A percentile compares a stretch with the other conserved stretches of the same genome.
These are phyloP conservation scores for Drosophila bifasciata DNA, from an alignment of 1,140 invertebrate species.

Conservation along the genomic window DNA sequence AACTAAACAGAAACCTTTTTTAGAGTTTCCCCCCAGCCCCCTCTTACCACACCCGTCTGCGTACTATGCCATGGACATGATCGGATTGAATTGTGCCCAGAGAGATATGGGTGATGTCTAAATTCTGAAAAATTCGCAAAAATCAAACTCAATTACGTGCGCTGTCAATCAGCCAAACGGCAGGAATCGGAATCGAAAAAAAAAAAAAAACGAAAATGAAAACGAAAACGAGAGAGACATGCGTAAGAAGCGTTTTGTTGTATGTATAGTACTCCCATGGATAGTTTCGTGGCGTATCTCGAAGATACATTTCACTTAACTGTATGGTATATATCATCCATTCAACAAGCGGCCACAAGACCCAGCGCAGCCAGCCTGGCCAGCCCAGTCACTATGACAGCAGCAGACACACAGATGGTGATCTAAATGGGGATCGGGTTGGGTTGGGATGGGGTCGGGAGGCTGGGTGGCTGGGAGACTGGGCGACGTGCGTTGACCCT, in stretches of 20 bases:
- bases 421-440: constrained; percentile 36
- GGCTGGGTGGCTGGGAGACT: constrained; percentile 11
- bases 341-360: constrained; percentile 41
- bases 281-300: constrained; percentile 41
- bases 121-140: constrained; percentile 76
- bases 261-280: no score
- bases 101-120: constrained; percentile 67
- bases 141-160: constrained; percentile 78
- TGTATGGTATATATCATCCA: constrained; percentile 75
- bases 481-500: constrained; percentile 70
- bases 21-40: no score
- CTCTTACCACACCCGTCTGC: no score
- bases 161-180: constrained; percentile 77
- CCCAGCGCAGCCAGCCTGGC: background rate
- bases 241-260: constrained; percentile 60
- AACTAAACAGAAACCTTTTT: constrained; percentile 79
- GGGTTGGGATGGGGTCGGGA: constrained; percentile 1
- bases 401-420: constrained; percentile 52
- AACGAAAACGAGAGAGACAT: constrained; percentile 55
- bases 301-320: constrained; percentile 78
- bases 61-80: constrained; percentile 8
- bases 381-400: constrained; percentile 46
- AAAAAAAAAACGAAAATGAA: no score
- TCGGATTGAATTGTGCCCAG: constrained; percentile 4
- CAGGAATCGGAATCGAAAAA: constrained; percentile 65